Conservation (phyloP, 2,888 invertebrate species). For the Lacanobia wlatinum region DNA sequence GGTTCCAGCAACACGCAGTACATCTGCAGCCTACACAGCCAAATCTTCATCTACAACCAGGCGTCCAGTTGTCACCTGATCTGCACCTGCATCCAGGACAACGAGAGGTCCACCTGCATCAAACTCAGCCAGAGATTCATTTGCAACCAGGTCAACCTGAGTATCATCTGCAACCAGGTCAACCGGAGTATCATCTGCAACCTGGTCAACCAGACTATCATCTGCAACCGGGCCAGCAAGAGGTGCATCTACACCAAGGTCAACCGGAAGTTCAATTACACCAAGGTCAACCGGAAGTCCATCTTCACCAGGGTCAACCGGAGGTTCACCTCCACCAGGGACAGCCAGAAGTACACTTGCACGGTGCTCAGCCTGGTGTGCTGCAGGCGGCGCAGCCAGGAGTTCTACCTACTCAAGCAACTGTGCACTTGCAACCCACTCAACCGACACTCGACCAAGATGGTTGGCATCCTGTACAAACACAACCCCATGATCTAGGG, state of each 20-base stretch:
- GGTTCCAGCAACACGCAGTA: constrained; percentile 61
- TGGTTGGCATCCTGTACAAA: constrained; percentile 86
- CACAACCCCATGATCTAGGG: constrained; percentile 75
- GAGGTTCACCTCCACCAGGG: constrained; percentile 69
- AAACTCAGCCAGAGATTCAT: constrained; percentile 50
- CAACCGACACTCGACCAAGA: constrained; percentile 79
- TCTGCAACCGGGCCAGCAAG: constrained; percentile 53
- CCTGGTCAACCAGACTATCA: constrained; percentile 51
- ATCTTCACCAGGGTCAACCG: constrained; percentile 60
- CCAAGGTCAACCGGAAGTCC: constrained; percentile 47
- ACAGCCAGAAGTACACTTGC: constrained; percentile 68
- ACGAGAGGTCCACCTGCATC: constrained; percentile 52
- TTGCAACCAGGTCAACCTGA: constrained; percentile 56
- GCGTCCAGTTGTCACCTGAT: constrained; percentile 56
- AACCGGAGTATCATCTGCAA: constrained; percentile 52
- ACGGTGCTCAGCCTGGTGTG: constrained; percentile 66
- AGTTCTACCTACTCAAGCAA: constrained; percentile 56
- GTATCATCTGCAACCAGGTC: constrained; percentile 49
- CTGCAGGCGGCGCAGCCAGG: constrained; percentile 59
- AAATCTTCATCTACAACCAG: constrained; percentile 60
- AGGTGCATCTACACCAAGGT: constrained; percentile 53
- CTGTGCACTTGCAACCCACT: constrained; percentile 63
- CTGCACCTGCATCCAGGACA: constrained; percentile 54
- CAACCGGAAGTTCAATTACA: constrained; percentile 44
- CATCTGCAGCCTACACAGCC: constrained; percentile 64